phyloP scores from a whole-genome alignment of 2,797 vertebrate genomes.

The Pteropus rufus region DNA sequence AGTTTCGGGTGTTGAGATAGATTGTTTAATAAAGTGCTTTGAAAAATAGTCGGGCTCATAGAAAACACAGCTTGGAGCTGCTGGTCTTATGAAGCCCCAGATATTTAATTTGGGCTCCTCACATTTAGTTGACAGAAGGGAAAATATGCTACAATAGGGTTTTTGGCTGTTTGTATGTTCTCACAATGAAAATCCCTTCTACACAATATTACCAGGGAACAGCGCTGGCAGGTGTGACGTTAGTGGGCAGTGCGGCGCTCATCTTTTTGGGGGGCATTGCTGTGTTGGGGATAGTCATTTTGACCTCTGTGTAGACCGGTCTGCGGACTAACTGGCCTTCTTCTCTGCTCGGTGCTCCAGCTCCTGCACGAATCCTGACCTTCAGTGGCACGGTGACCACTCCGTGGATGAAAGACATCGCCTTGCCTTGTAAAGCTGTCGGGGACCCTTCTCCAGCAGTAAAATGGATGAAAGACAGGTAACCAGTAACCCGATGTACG shows the following conservation, averaged over 20 bases:
- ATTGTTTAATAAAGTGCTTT: slow-evolving; percentile 48
- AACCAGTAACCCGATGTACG: slow-evolving; percentile 84
- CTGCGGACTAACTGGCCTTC: background rate
- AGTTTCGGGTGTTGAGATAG: slow-evolving; percentile 17
- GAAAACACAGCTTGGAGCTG: slow-evolving; percentile 38
- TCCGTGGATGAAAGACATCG: slow-evolving; percentile 99
- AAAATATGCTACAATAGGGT: accelerated
- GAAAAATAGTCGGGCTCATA: slow-evolving; percentile 36
- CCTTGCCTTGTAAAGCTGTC: slow-evolving; percentile 95
- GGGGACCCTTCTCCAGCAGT: slow-evolving; percentile 95
- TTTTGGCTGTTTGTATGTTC: background rate
- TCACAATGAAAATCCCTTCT: background rate
- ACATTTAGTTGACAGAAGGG: background rate
- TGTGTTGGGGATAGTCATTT: background rate
- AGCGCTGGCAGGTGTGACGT: accelerated
- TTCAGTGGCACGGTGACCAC: slow-evolving; percentile 99
- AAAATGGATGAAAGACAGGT: slow-evolving; percentile 99
- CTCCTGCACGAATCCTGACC: slow-evolving; percentile 95
- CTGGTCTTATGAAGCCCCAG: background rate
- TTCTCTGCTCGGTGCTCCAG: slow-evolving; percentile 77
- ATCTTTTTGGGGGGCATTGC: background rate
- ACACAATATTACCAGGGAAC: accelerated
- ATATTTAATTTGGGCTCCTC: background rate
- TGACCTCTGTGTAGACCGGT: background rate
- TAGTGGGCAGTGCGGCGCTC: accelerated